A percentile compares a stretch with the other conserved stretches of the same genome.
phyloP scores from a whole-genome alignment of 53 echinoderm and acorn worm species.

The Paracentrotus lividus region DNA sequence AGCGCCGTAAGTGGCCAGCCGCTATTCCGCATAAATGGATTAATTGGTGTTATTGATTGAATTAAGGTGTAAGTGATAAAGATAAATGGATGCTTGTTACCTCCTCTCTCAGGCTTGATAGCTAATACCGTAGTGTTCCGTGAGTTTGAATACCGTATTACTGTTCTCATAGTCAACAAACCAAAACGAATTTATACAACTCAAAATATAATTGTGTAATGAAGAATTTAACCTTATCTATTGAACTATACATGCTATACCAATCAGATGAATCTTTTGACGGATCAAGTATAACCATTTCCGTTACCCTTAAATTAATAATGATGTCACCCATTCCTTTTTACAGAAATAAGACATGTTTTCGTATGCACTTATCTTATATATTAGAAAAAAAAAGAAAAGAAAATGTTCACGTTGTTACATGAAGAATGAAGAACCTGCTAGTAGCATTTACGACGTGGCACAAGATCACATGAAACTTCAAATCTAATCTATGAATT shows the following conservation, averaged over 20 bases:
- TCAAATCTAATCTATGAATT: neutral
- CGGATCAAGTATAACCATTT: too few species aligned
- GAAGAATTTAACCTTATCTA: too few species aligned
- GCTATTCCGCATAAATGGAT: constrained; percentile 1
- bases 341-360: too few species aligned
- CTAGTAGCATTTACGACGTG: neutral
- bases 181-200: neutral
- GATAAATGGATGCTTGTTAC: neutral
- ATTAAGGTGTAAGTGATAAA: constrained; percentile 38
- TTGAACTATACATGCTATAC: too few species aligned
- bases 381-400: too few species aligned
- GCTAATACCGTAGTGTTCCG: neutral
- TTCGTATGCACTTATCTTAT: too few species aligned
- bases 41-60: constrained; percentile 48
- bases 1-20: neutral
- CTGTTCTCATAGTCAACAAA: neutral
- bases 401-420: too few species aligned
- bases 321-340: too few species aligned
- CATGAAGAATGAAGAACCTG: neutral
- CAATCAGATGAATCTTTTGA: too few species aligned
- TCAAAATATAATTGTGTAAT: neutral
- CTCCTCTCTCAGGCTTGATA: neutral
- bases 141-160: neutral
- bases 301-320: too few species aligned
- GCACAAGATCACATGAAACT: neutral